Evolutionary conservation across 2,113 vertebrate species (phyloP).

Genomic region (Cricetomys ansorgei): DNA sequence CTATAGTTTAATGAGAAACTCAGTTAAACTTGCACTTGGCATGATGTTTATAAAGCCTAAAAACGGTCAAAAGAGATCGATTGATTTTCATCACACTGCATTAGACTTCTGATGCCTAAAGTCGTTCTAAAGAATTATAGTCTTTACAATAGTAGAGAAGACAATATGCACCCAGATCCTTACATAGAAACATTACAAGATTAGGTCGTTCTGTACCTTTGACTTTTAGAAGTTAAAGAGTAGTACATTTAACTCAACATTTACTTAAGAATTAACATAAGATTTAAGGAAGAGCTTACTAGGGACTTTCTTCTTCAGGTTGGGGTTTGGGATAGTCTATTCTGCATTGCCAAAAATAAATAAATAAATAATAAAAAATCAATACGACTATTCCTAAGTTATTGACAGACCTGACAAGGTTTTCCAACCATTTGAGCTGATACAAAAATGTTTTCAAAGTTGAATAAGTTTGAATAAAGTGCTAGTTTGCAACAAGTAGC

Average conservation of each 20-base stretch:
- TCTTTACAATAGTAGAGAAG: neutral
- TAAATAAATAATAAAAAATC: no score
- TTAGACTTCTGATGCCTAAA: neutral
- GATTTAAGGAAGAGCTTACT: neutral
- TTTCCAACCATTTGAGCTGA: neutral
- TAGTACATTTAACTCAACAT: conserved; percentile 22
- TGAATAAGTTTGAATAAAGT: neutral
- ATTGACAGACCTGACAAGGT: neutral
- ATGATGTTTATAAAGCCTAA: neutral
- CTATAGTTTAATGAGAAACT: neutral
- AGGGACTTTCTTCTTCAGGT: neutral
- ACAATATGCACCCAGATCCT: neutral
- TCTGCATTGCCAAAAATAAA: neutral
- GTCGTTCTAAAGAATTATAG: neutral
- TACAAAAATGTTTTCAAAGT: conserved; percentile 7
- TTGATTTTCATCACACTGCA: neutral
- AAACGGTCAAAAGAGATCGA: neutral
- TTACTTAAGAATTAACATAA: conserved; percentile 2
- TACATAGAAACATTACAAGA: neutral
- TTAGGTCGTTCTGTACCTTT: neutral
- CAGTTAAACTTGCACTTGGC: neutral
- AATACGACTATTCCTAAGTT: neutral
- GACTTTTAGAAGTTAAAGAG: neutral
- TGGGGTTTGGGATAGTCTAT: neutral
- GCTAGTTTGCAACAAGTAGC: neutral